Evolutionary conservation across 2,888 invertebrate genomes (phyloP).

Genomic region (Drosophila macrospina): DNA sequence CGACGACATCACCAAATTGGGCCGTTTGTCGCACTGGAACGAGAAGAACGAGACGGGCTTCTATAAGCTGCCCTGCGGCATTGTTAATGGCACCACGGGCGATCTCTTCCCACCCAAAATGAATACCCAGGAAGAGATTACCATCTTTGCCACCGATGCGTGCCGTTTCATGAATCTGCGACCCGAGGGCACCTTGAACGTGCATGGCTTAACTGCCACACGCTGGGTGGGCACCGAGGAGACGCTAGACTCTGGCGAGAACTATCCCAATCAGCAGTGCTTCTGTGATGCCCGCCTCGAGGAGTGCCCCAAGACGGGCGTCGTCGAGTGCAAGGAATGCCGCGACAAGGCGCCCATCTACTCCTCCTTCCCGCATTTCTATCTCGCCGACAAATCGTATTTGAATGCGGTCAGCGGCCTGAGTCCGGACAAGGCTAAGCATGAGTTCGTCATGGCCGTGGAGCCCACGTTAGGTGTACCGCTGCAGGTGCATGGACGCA

Average conservation of each 20-base stretch:
- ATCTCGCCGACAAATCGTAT: slow-evolving; percentile 90
- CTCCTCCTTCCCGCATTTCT: slow-evolving; percentile 93
- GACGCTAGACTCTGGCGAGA: slow-evolving; percentile 90
- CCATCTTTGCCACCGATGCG: slow-evolving; percentile 91
- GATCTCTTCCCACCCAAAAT: slow-evolving; percentile 91
- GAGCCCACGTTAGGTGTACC: slow-evolving; percentile 93
- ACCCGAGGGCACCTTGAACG: slow-evolving; percentile 64
- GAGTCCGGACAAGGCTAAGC: slow-evolving; percentile 87
- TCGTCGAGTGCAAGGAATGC: slow-evolving; percentile 90
- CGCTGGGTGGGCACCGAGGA: slow-evolving; percentile 87
- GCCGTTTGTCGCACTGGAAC: slow-evolving; percentile 91
- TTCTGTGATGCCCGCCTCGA: slow-evolving; percentile 87
- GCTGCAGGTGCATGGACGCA: slow-evolving; percentile 89
- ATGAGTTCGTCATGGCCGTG: slow-evolving; percentile 89
- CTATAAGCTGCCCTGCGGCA: slow-evolving; percentile 88
- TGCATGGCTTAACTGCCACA: slow-evolving; percentile 74
- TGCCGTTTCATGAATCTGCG: slow-evolving; percentile 89
- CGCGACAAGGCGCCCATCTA: slow-evolving; percentile 93
- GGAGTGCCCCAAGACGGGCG: slow-evolving; percentile 87
- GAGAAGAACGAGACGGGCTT: slow-evolving; percentile 86
- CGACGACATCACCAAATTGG: slow-evolving; percentile 88
- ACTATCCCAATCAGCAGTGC: slow-evolving; percentile 88
- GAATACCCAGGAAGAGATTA: slow-evolving; percentile 86
- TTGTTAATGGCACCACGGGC: slow-evolving; percentile 90
- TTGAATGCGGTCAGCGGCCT: slow-evolving; percentile 88